A percentile compares a stretch with the other conserved stretches of the same genome.
These are phyloP conservation scores for Platyura marginata DNA, from an alignment of 1,140 invertebrate genomes.

Conservation along the genomic window DNA sequence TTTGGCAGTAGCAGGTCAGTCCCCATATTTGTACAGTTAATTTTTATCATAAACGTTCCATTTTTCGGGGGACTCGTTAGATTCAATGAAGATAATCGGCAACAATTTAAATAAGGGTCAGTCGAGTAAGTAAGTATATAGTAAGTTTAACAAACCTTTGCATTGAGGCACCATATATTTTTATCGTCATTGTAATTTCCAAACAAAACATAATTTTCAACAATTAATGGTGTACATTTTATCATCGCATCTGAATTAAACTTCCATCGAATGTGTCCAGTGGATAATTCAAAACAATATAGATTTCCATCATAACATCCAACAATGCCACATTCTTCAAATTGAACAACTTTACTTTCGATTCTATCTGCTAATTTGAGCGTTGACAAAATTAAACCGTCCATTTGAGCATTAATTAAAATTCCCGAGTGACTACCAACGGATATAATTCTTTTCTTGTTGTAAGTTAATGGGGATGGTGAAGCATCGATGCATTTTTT, in stretches of 20 bases:
- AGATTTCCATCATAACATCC: constrained; percentile 35
- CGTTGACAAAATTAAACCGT: constrained; percentile 14
- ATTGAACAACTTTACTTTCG: constrained; percentile 30
- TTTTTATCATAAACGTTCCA: not conserved
- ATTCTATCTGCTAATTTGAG: constrained; percentile 28
- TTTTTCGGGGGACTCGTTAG: not conserved
- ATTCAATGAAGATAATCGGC: not conserved
- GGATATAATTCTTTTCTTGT: constrained; percentile 11
- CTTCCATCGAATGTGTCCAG: constrained; percentile 26
- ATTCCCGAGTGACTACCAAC: constrained; percentile 19
- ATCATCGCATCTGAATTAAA: constrained; percentile 28
- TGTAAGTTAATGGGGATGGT: constrained; percentile 16
- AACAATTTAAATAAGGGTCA: no score
- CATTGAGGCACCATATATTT: constrained; percentile 16
- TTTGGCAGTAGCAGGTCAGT: not conserved
- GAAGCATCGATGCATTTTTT: constrained; percentile 35
- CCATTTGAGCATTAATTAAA: not conserved
- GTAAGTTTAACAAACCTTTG: constrained; percentile 2
- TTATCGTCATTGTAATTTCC: constrained; percentile 17
- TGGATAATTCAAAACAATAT: constrained; percentile 25
- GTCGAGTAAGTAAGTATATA: no score
- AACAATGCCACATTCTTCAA: constrained; percentile 11
- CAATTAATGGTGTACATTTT: constrained; percentile 25
- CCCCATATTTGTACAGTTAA: not conserved
- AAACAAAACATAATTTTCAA: constrained; percentile 11